A percentile compares a stretch with the other conserved stretches of the same genome.
Evolutionary conservation across 2,113 vertebrate species (phyloP).

Genomic region (Nanger granti): DNA sequence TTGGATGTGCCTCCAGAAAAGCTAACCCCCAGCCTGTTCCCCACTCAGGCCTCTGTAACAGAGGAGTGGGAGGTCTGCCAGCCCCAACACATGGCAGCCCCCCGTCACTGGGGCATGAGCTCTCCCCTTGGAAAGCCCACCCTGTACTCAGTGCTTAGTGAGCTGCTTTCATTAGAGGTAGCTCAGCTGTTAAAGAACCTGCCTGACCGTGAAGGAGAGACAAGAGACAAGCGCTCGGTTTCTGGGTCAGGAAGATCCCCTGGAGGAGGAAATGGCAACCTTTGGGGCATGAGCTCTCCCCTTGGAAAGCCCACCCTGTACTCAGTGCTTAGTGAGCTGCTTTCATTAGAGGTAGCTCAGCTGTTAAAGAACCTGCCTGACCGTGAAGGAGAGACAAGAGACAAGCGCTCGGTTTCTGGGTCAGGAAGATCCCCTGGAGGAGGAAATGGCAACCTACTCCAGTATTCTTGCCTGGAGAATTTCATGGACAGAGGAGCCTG

Average conservation of each 20-base stretch:
- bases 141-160: rapidly evolving
- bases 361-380: not conserved
- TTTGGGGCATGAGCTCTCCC: not conserved
- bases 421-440: not conserved
- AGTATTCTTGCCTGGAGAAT: not conserved
- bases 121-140: not conserved
- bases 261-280: not conserved
- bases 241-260: not conserved
- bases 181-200: not conserved
- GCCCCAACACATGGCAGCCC: not conserved
- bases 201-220: not conserved
- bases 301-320: too few relatives aligned
- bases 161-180: not conserved
- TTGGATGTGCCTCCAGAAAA: not conserved
- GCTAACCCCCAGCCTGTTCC: not conserved
- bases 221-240: rapidly evolving
- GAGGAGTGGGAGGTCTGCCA: not conserved
- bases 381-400: not conserved
- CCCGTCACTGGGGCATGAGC: not conserved
- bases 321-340: rapidly evolving
- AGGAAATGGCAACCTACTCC: not conserved
- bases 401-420: rapidly evolving
- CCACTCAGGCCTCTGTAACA: not conserved
- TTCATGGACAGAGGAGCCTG: not conserved
- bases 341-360: not conserved